Conservation (phyloP, 1,140 invertebrate genomes). For the Aphaenogaster ashmeadi region DNA sequence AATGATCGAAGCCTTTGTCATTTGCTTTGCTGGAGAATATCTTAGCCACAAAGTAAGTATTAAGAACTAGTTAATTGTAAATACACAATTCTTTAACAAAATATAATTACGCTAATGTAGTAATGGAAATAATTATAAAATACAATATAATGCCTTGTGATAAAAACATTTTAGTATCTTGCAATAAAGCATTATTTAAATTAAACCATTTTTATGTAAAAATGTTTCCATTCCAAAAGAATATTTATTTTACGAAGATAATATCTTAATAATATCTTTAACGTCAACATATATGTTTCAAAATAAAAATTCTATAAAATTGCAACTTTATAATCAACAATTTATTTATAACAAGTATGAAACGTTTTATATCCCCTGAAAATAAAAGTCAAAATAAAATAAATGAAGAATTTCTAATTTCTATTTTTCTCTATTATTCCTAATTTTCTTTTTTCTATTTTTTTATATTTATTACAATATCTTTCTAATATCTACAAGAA, state of each 20-base stretch:
- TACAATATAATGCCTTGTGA: neutral
- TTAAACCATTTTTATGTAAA: neutral
- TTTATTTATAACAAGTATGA: no score
- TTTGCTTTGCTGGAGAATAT: slow-evolving; percentile 63
- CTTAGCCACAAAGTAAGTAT: slow-evolving; percentile 42
- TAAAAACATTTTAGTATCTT: neutral
- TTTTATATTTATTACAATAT: neutral
- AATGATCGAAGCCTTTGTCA: slow-evolving; percentile 38
- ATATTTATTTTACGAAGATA: neutral
- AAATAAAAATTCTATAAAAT: no score
- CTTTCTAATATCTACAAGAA: neutral
- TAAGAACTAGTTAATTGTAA: neutral
- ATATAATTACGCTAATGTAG: neutral
- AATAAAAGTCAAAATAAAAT: no score
- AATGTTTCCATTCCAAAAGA: neutral
- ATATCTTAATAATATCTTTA: neutral
- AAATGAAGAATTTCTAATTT: no score
- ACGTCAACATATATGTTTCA: neutral
- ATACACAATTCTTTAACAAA: neutral
- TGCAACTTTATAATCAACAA: no score
- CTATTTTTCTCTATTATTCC: no score
- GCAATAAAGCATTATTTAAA: neutral
- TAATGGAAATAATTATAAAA: neutral
- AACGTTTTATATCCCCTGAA: no score
- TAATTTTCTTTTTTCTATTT: no score